phyloP scores from a whole-genome alignment of 2,113 vertebrate species.

The Madoqua kirkii region DNA sequence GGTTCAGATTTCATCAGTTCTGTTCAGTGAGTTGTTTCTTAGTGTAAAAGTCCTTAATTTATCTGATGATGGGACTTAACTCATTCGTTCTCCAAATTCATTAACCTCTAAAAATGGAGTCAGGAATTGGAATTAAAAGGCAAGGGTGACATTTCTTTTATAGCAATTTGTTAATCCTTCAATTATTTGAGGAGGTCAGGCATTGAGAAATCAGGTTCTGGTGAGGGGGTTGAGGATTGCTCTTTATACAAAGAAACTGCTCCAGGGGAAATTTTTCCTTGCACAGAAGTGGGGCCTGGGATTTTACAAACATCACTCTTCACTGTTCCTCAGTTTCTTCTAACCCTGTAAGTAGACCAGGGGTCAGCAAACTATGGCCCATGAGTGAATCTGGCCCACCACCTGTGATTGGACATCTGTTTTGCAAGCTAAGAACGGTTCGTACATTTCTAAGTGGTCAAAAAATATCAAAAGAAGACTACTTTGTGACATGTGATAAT shows the following conservation, averaged over 20 bases:
- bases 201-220: not conserved
- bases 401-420: not conserved
- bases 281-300: not conserved
- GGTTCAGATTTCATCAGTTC: not conserved
- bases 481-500: not conserved
- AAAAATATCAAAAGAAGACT: not conserved
- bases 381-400: not conserved
- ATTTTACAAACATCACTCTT: not conserved
- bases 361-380: not conserved
- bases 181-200: not conserved
- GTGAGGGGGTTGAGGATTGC: not conserved
- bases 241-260: not conserved
- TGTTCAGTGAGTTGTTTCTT: not conserved
- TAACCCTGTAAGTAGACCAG: not conserved
- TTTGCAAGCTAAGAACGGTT: not conserved
- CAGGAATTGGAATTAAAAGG: not conserved
- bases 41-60: not conserved
- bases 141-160: not conserved
- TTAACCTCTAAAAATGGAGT: not conserved
- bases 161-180: not conserved
- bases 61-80: conserved; percentile 23
- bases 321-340: not conserved
- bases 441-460: not conserved
- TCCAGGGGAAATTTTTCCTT: not conserved
- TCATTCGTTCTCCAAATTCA: conserved; percentile 38